Base-by-base conservation (phyloP, 2,888 invertebrate species). In the Psylliodes chrysocephalus region DNA sequence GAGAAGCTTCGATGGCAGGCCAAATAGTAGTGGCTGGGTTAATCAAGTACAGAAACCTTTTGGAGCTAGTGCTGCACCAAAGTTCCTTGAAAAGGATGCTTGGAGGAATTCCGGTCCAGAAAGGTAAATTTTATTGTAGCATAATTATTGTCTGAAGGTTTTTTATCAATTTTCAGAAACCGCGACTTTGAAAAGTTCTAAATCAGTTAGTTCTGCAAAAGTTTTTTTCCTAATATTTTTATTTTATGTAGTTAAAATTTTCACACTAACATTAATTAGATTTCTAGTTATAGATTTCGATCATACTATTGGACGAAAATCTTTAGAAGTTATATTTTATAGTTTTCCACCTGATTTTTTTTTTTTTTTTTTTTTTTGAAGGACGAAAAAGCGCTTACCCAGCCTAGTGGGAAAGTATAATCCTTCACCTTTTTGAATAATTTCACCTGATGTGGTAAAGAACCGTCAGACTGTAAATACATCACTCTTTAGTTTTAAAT, bases 1-100 rank as follows among this genome's bases (percentile, higher is more conserved):
- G 1, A 59, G 64, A 22, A 56, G 76, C n/a, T 78, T 76, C 63
- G 78, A 78, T 14, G 40, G 17, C n/a, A 69, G 77, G 22, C 47
- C 54, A 14, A 69, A 30, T 12, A 14, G 67, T 17, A 64, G 64
- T 28, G 66, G 47, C 46, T 77, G 76, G 75, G 60, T 67, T 8
- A 61, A 47, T 25, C 18, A 71, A 4, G 12, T 60, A 1, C 70
- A 63, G 35, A 74, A 74, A 59, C 69, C 66, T 6, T 70, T 71
- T 60, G 64, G 62, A 17, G 55, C 67, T 8, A 62, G 46, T 19
- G 61, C 46, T 25, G 47, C 67, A 7, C 67, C 70, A 10, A 74
- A 75, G 40, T 68, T 72, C 2, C 75, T 74, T 73, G 60, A 57
- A 14, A 72, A 71, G 28, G 69, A 71, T 38, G 69, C 68, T 1